Base-by-base conservation (phyloP, 2,113 vertebrate genomes). In the Rhea pennata region DNA sequence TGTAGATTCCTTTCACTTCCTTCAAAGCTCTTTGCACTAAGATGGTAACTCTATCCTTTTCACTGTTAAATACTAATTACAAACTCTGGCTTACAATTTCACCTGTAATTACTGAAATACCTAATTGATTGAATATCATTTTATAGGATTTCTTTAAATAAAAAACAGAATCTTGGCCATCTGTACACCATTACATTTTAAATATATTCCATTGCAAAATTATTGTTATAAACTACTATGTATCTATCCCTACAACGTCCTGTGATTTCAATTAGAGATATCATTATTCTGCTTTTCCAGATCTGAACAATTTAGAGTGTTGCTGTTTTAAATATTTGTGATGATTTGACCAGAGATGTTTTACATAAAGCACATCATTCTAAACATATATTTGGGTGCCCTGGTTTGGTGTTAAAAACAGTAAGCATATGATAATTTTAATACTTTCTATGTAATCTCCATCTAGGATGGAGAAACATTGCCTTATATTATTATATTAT, bases 341-440 rank as follows among this genome's bases (percentile, higher is more conserved):
- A 23, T 10, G 0, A 65, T 91, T 71, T 42, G 65, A 65, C 74
- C 21, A 89, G 44, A 53, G 27, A 24, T 17, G 6, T 72, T 44
- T 40, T 66, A 29, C 16, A 5, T 16, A 79, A 84, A 21, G 5
- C 2, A 22, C 0, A 0, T 15, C 0, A 70, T 88, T 95, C 70
- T 46, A 76, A 74, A 48, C 31, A 5, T 27, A 3, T 4, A 0
- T 46, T 90, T 66, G 21, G 4, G 27, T 80, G 12, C 27, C 29
- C 54, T 6, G n/a, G 27, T 36, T 36, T 36, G 36, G 36, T 36
- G 15, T 6, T 62, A 54, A 88, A 92, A 90, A 50, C 0, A 51
- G 2, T 39, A 79, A 76, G 3, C 20, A 12, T 59, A n/a, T 1
- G 2, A 40, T 13, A 79, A 83, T 67, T 90, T 69, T 53, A 85